Conservation (phyloP, 2,113 vertebrate species). For the Urocolius indicus region DNA sequence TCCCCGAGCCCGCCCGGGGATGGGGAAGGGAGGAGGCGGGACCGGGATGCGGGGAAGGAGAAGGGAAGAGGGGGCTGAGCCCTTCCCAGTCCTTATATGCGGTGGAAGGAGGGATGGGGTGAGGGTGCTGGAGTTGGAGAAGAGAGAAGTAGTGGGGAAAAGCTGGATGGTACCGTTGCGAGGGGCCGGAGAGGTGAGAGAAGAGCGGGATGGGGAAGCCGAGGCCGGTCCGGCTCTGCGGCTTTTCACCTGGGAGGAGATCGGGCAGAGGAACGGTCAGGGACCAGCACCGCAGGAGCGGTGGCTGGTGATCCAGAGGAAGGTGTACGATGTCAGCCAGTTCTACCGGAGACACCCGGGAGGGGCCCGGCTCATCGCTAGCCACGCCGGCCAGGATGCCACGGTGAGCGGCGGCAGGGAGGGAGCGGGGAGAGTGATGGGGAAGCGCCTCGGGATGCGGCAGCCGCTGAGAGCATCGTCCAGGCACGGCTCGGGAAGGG, state of each 20-base stretch:
- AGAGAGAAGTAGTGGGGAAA: not conserved
- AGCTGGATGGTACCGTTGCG: not conserved
- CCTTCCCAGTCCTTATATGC: not conserved
- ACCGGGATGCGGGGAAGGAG: not conserved
- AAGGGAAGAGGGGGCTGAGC: not conserved
- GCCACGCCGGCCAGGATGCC: conserved; percentile 68
- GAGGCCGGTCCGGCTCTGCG: not conserved
- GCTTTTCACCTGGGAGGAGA: not conserved
- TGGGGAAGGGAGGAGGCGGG: not conserved
- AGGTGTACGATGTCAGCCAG: conserved; percentile 65
- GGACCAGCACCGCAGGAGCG: not conserved
- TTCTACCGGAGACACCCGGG: conserved; percentile 53
- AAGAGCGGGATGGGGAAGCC: not conserved
- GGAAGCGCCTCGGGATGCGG: not conserved
- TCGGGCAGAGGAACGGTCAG: not conserved
- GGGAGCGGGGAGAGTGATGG: not conserved
- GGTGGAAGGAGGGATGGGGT: not conserved
- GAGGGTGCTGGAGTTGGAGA: not conserved
- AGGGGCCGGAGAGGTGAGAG: not conserved
- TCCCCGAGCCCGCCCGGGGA: not conserved
- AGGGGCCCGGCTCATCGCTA: conserved; percentile 45
- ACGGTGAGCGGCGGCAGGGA: conserved; percentile 34
- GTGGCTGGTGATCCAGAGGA: conserved; percentile 60
- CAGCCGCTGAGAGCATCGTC: accelerated
- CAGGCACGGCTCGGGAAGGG: not conserved